Percentiles rank a stretch among this genome's conserved stretches.
phyloP scores from a whole-genome alignment of 2,888 invertebrate species.

The Marasmarcha lunaedactyla region DNA sequence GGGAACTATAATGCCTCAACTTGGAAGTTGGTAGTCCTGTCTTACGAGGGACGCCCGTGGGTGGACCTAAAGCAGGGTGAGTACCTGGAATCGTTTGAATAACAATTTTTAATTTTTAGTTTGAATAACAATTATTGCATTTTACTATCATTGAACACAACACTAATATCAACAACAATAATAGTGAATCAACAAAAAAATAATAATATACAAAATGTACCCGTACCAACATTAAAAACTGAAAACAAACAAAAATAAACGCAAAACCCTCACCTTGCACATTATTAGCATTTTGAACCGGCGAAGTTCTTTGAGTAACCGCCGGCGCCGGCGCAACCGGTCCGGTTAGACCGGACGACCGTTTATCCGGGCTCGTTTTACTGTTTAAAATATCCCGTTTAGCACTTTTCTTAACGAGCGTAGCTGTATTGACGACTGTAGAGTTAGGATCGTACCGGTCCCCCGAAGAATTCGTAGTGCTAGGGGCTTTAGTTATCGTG shows the following conservation, averaged over 20 bases:
- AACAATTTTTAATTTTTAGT: constrained; percentile 16
- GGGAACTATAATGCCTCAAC: constrained; percentile 63
- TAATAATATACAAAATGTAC: no score
- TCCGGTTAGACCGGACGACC: constrained; percentile 7
- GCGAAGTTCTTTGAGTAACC: no score
- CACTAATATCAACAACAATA: no score
- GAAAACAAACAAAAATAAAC: no score
- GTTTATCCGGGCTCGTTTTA: constrained; percentile 37
- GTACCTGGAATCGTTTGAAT: constrained; percentile 29
- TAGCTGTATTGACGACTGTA: constrained; percentile 44
- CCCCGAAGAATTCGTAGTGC: constrained; percentile 22
- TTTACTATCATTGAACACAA: no score
- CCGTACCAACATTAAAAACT: no score
- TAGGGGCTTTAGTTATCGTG: constrained; percentile 29
- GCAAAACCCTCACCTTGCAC: no score
- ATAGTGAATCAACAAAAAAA: no score
- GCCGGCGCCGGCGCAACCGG: no score
- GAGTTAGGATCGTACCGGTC: constrained; percentile 23
- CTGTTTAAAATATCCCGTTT: constrained; percentile 45
- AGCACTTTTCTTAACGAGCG: constrained; percentile 35
- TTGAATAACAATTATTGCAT: no score
- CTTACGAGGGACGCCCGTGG: constrained; percentile 33
- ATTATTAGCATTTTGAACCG: no score
- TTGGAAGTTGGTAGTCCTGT: constrained; percentile 57
- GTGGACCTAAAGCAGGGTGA: constrained; percentile 40